Conservation (phyloP, 2,113 vertebrate species). For the Rousettus leschenaultii region DNA sequence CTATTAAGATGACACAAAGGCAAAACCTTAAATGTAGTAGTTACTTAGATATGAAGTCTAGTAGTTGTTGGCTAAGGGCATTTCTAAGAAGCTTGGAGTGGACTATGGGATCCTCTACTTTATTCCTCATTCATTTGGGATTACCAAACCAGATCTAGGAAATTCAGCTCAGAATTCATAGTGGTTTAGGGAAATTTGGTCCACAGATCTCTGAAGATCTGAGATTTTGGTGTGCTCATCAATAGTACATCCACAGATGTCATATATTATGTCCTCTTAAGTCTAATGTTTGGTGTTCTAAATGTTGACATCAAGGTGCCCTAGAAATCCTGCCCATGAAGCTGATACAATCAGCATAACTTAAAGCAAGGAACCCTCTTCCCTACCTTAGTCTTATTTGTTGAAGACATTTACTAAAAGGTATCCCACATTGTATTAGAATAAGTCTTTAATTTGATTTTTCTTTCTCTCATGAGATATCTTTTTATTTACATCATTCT, state of each 20-base stretch:
- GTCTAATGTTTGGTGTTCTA: background rate
- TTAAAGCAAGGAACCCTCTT: background rate
- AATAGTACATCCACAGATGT: background rate
- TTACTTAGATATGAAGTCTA: background rate
- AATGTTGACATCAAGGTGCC: background rate
- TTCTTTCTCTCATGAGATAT: background rate
- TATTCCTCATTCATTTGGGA: background rate
- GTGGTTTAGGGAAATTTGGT: background rate
- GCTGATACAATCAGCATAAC: background rate
- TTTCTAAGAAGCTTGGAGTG: background rate
- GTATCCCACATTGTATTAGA: background rate
- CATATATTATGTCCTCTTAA: background rate
- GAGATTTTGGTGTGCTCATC: background rate
- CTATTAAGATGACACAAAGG: background rate
- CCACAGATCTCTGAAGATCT: background rate
- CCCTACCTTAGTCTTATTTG: background rate
- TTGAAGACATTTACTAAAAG: background rate
- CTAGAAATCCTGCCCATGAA: background rate
- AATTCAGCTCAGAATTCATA: background rate
- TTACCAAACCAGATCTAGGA: background rate
- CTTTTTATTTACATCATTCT: background rate
- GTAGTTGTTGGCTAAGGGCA: background rate
- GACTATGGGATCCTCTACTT: background rate
- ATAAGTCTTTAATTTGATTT: background rate
- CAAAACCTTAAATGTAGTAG: background rate